Conservation (phyloP, 37 sponge, comb jelly and placozoan genomes). For the Hexactinellida sp. region DNA sequence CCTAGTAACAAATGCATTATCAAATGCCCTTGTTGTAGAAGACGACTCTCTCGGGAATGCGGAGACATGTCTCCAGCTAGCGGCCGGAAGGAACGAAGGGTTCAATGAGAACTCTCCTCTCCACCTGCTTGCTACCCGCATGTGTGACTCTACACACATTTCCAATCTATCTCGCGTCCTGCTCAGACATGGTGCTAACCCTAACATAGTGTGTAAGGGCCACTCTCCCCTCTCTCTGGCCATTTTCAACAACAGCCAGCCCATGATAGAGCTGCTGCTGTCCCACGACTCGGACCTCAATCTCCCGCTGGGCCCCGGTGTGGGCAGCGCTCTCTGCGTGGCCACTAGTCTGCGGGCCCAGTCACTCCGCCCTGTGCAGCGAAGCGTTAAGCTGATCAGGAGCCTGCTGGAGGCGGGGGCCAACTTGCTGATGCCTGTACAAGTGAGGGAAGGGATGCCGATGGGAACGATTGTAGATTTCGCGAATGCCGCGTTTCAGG, state of each 20-base stretch:
- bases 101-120: not conserved
- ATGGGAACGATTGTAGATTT: not conserved
- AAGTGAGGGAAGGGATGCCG: not conserved
- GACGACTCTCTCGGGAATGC: too few relatives aligned
- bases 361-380: not conserved
- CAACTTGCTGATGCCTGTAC: not conserved
- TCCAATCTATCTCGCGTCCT: not conserved
- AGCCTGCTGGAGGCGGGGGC: not conserved
- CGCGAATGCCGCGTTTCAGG: not conserved
- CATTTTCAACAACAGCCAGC: constrained; percentile 43
- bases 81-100: constrained; percentile 14
- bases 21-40: too few relatives aligned
- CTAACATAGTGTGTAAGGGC: constrained; percentile 39
- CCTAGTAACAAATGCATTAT: too few relatives aligned
- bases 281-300: constrained; percentile 47
- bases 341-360: constrained; percentile 30
- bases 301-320: constrained; percentile 38
- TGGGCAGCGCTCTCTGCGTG: constrained; percentile 56
- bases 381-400: not conserved
- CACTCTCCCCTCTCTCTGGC: constrained; percentile 73
- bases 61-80: not conserved
- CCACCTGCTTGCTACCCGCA: constrained; percentile 22
- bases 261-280: constrained; percentile 34
- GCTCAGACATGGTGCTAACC: constrained; percentile 34
- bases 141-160: not conserved